A percentile compares a stretch with the other conserved stretches of the same genome.
Evolutionary conservation across 1,140 invertebrate genomes (phyloP).

Genomic region (Listronotus oregonensis): DNA sequence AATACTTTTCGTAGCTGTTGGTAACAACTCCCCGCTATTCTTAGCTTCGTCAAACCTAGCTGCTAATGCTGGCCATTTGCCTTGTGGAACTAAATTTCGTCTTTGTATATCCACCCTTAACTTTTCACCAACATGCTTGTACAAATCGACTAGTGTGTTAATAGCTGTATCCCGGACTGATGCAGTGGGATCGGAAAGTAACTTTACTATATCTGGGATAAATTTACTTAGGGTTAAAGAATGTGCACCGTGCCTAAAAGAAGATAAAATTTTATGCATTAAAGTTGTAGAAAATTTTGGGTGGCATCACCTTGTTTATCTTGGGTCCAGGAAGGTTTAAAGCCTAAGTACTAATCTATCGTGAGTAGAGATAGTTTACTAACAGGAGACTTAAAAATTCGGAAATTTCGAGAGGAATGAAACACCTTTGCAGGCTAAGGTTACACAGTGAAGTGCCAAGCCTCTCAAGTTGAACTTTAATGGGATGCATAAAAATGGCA

Average conservation of each 20-base stretch:
- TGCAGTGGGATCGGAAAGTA: conserved; percentile 87
- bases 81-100: conserved; percentile 78
- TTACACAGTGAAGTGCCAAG: no score
- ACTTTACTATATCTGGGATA: conserved; percentile 80
- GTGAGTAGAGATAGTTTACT: no score
- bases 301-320: no score
- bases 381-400: no score
- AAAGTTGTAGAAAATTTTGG: no score
- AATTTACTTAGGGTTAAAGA: conserved; percentile 80
- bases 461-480: no score
- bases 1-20: conserved; percentile 64
- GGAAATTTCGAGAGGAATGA: no score
- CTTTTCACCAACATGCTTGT: conserved; percentile 91
- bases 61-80: conserved; percentile 79
- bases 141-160: conserved; percentile 85
- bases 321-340: no score
- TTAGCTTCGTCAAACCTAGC: conserved; percentile 87
- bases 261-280: conserved; percentile 13
- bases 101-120: conserved; percentile 81
- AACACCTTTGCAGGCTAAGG: no score
- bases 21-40: conserved; percentile 77
- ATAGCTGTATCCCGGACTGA: conserved; percentile 87
- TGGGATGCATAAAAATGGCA: no score
- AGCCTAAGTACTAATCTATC: no score
- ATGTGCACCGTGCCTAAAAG: conserved; percentile 79